Conservation (phyloP, 2,797 vertebrate genomes). For the Eulemur rubriventer region DNA sequence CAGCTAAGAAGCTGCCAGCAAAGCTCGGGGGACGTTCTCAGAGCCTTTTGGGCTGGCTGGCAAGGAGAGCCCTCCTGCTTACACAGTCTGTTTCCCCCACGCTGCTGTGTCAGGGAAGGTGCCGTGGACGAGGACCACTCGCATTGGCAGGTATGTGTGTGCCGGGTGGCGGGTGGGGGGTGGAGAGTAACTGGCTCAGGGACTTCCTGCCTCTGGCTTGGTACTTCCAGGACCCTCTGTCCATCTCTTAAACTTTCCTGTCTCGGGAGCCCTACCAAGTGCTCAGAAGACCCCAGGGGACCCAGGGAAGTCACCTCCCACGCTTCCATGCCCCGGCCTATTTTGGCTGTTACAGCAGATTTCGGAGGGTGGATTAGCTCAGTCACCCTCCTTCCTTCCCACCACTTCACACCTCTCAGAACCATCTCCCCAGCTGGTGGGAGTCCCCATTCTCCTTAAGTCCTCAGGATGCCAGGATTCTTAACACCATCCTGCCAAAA, state of each 20-base stretch:
- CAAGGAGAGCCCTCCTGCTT: background rate
- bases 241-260: background rate
- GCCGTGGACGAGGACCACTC: fast-evolving
- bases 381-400: background rate
- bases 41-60: background rate
- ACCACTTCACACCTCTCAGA: background rate
- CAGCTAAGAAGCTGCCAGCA: background rate
- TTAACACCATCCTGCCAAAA: background rate
- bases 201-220: background rate
- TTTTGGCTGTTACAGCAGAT: background rate
- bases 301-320: background rate
- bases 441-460: background rate
- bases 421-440: background rate
- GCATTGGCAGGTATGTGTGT: background rate
- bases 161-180: fast-evolving
- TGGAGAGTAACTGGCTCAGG: background rate
- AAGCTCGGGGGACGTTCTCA: background rate
- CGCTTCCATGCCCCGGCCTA: background rate
- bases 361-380: background rate
- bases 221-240: background rate
- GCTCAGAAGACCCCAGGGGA: background rate
- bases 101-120: background rate
- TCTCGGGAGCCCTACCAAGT: background rate
- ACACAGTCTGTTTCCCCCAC: background rate
- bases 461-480: background rate